phyloP scores from a whole-genome alignment of 2,113 vertebrate species.

The Boulengeromyrus knoepffleri region DNA sequence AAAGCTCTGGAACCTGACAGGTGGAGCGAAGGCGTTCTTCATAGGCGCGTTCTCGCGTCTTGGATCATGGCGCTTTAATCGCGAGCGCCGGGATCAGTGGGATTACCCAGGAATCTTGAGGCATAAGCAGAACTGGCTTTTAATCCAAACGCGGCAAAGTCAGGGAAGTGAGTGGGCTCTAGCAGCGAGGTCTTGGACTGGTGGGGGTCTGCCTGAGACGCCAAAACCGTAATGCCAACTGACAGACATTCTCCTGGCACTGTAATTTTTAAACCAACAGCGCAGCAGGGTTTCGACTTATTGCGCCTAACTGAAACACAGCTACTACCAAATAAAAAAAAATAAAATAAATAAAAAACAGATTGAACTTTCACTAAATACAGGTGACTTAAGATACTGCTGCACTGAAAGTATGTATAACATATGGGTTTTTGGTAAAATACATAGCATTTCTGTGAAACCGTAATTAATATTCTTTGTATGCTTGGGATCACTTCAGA shows the following conservation, averaged over 20 bases:
- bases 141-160: conserved; percentile 56
- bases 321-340: background rate
- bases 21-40: background rate
- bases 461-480: background rate
- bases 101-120: conserved; percentile 60
- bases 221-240: background rate
- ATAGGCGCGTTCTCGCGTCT: background rate
- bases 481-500: background rate
- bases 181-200: background rate
- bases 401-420: background rate
- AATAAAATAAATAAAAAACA: background rate
- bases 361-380: background rate
- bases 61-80: conserved; percentile 60
- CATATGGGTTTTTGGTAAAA: background rate
- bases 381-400: no score
- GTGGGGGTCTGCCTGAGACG: background rate
- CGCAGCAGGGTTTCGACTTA: background rate
- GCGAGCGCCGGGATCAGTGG: conserved; percentile 56
- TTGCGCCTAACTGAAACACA: background rate
- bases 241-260: background rate
- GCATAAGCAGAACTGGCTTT: conserved; percentile 61
- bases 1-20: background rate
- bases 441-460: background rate
- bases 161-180: conserved; percentile 21
- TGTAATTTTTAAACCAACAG: background rate